Percentiles rank a stretch among this genome's conserved stretches.
phyloP scores from a whole-genome alignment of 37 sponge, comb jelly and placozoan species.

The Ephydatia muelleri region DNA sequence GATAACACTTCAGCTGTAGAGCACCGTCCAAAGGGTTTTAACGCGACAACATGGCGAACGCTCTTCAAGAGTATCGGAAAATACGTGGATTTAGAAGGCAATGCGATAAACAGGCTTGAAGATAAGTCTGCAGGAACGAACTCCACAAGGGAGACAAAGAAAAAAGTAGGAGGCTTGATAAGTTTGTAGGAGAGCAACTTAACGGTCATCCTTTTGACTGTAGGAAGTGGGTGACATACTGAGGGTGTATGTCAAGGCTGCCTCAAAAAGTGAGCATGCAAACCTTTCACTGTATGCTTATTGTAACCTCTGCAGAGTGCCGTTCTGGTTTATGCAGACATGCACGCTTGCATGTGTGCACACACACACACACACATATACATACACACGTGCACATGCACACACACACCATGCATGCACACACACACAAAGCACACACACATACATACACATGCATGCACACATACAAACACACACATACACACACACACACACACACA shows the following conservation, averaged over 20 bases:
- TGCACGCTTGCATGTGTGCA: too few species aligned
- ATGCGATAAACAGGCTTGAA: slow-evolving; percentile 32
- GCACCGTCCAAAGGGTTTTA: not conserved
- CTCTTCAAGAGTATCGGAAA: slow-evolving; percentile 25
- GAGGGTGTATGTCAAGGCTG: slow-evolving; percentile 11
- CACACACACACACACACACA: too few species aligned
- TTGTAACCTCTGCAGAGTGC: too few species aligned
- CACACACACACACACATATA: too few species aligned
- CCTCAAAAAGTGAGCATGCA: slow-evolving; percentile 29
- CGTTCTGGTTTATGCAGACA: too few species aligned
- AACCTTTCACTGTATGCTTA: too few species aligned
- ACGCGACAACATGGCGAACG: slow-evolving; percentile 20
- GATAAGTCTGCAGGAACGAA: slow-evolving; percentile 22
- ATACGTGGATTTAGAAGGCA: slow-evolving; percentile 26
- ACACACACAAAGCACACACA: too few species aligned
- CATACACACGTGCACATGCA: too few species aligned
- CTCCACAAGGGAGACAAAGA: slow-evolving; percentile 32
- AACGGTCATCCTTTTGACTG: not conserved
- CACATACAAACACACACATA: too few species aligned
- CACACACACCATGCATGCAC: too few species aligned
- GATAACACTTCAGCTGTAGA: not conserved
- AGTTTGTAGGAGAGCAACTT: not conserved
- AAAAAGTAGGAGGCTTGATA: slow-evolving; percentile 27
- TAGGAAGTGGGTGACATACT: slow-evolving; percentile 45
- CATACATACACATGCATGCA: too few species aligned